These are phyloP conservation scores for Pissodes strobi DNA, from an alignment of 1,140 invertebrate species.

Conservation along the genomic window DNA sequence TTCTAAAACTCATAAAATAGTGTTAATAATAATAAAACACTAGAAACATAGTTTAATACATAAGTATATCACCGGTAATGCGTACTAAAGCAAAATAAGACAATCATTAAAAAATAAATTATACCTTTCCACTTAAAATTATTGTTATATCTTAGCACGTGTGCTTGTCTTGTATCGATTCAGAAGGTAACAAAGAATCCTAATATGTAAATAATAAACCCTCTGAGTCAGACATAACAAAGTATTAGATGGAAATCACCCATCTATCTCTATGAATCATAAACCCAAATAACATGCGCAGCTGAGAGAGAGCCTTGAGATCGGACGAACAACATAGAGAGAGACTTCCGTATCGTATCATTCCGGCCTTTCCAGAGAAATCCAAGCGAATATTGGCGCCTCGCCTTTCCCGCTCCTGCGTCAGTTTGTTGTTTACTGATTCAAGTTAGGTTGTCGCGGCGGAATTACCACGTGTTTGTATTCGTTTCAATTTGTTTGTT, in stretches of 20 bases:
- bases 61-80: no score
- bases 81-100: no score
- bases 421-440: conserved; percentile 25
- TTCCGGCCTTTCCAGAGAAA: conserved; percentile 27
- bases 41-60: no score
- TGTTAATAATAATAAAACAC: no score
- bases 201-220: no score
- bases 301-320: background rate
- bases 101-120: no score
- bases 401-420: conserved; percentile 16
- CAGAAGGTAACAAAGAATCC: no score
- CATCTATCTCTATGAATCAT: conserved; percentile 1
- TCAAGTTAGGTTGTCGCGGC: conserved; percentile 6
- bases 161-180: no score
- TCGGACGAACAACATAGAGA: background rate
- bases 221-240: background rate
- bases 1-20: no score
- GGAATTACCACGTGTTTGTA: conserved; percentile 13
- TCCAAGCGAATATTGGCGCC: conserved; percentile 8
- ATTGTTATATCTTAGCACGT: no score
- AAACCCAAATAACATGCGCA: conserved; percentile 13
- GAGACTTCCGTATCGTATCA: conserved; percentile 9
- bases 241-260: conserved; percentile 7
- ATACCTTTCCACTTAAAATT: no score
- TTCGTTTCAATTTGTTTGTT: background rate